These are phyloP conservation scores for Paedocypris sp. DNA, from an alignment of 2,113 vertebrate species.

Conservation along the genomic window DNA sequence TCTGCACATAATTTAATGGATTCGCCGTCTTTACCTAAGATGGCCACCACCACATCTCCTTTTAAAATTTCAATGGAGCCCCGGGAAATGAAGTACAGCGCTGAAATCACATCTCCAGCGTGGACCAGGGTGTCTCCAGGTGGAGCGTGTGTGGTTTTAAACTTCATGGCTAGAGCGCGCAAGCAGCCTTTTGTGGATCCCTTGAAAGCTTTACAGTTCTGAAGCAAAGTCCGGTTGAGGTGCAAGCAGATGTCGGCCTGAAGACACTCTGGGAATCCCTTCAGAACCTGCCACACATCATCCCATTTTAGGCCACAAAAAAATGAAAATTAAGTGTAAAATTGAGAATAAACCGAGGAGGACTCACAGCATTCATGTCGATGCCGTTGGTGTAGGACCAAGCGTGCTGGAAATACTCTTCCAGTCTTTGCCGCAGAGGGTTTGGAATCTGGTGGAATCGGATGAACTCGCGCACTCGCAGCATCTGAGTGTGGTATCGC, in stretches of 20 bases:
- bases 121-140: constrained; percentile 84
- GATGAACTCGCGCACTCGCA: constrained; percentile 66
- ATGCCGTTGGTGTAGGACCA: constrained; percentile 72
- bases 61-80: constrained; percentile 86
- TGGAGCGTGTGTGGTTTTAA: constrained; percentile 79
- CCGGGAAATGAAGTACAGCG: constrained; percentile 84
- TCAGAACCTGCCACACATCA: constrained; percentile 79
- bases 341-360: not conserved
- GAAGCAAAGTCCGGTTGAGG: constrained; percentile 75
- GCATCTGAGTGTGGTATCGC: constrained; percentile 72
- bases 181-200: constrained; percentile 82
- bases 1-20: too few species aligned
- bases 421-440: constrained; percentile 61
- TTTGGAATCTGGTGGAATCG: constrained; percentile 72
- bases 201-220: constrained; percentile 80
- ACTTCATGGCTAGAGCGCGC: constrained; percentile 80
- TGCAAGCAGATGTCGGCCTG: constrained; percentile 88
- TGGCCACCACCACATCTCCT: constrained; percentile 77
- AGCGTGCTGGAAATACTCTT: constrained; percentile 67
- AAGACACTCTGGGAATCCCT: constrained; percentile 84
- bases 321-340: not conserved
- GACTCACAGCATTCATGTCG: constrained; percentile 68
- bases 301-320: too few species aligned
- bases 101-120: constrained; percentile 77
- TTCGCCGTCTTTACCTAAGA: constrained; percentile 60